phyloP scores from a whole-genome alignment of 1,140 invertebrate genomes.

The Drosophila neocordata region DNA sequence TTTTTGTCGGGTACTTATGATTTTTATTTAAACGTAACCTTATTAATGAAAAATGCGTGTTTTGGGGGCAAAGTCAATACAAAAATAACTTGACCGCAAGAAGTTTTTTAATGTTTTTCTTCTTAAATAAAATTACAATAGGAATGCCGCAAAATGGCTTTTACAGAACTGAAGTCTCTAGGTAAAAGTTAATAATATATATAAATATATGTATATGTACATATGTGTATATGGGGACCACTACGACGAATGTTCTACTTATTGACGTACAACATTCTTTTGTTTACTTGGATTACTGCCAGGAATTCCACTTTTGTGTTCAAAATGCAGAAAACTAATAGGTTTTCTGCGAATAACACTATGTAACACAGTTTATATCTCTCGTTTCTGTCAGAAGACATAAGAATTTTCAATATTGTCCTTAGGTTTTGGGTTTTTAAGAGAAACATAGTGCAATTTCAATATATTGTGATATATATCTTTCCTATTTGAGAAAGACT shows the following conservation, averaged over 20 bases:
- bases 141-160: not conserved
- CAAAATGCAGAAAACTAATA: constrained; percentile 41
- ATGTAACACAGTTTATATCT: not conserved
- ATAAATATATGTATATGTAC: not conserved
- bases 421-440: too few relatives aligned
- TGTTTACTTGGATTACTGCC: constrained; percentile 62
- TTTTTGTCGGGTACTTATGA: too few relatives aligned
- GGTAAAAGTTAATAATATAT: constrained; percentile 22
- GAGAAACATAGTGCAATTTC: too few relatives aligned
- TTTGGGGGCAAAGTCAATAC: not conserved
- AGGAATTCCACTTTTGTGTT: constrained; percentile 63
- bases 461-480: too few relatives aligned
- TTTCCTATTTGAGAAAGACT: too few relatives aligned
- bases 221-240: not conserved
- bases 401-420: not conserved
- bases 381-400: too few relatives aligned
- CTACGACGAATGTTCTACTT: constrained; percentile 39
- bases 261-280: constrained; percentile 65
- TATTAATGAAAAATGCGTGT: not conserved
- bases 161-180: constrained; percentile 36
- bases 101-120: not conserved
- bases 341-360: constrained; percentile 6
- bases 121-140: not conserved
- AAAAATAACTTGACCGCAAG: not conserved
- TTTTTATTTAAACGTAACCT: not conserved